A percentile compares a stretch with the other conserved stretches of the same genome.
Conservation (phyloP, 1,140 invertebrate species). For the Conopomorpha cramerella region DNA sequence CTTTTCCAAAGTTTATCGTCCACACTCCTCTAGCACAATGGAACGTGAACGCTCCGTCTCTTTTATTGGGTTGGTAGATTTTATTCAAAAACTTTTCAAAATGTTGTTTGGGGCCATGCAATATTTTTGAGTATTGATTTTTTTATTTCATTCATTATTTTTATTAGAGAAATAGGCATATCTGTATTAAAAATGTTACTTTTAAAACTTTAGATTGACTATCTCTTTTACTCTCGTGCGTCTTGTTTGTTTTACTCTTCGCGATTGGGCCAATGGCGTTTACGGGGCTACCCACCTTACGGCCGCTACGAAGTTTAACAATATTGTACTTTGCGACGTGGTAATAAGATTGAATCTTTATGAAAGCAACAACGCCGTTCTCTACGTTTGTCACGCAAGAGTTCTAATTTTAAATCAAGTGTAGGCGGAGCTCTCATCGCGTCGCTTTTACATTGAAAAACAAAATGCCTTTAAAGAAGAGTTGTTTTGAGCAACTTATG, state of each 20-base stretch:
- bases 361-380: slow-evolving; percentile 45
- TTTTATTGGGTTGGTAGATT: slow-evolving; percentile 8
- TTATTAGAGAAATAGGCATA: slow-evolving; percentile 3
- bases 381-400: slow-evolving; percentile 55
- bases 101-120: slow-evolving; percentile 11
- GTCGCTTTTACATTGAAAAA: slow-evolving; percentile 54
- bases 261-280: slow-evolving; percentile 53
- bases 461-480: slow-evolving; percentile 55
- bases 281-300: slow-evolving; percentile 55
- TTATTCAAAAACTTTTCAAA: slow-evolving; percentile 3
- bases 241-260: slow-evolving; percentile 51
- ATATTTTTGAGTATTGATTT: slow-evolving; percentile 4
- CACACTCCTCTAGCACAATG: slow-evolving; percentile 16
- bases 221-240: slow-evolving; percentile 39
- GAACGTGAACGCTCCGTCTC: slow-evolving; percentile 19
- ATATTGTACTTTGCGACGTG: slow-evolving; percentile 48
- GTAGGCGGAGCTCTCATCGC: slow-evolving; percentile 52
- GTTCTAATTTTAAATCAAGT: slow-evolving; percentile 60
- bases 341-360: slow-evolving; percentile 54
- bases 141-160: slow-evolving; percentile 10
- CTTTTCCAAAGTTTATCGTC: slow-evolving; percentile 29
- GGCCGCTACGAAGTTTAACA: slow-evolving; percentile 38
- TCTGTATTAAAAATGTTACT: neutral
- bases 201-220: slow-evolving; percentile 6
- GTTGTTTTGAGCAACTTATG: slow-evolving; percentile 55